Percentiles rank a stretch among this genome's conserved stretches.
These are phyloP conservation scores for Gallirallus australis DNA, from an alignment of 2,797 vertebrate species.

Conservation along the genomic window DNA sequence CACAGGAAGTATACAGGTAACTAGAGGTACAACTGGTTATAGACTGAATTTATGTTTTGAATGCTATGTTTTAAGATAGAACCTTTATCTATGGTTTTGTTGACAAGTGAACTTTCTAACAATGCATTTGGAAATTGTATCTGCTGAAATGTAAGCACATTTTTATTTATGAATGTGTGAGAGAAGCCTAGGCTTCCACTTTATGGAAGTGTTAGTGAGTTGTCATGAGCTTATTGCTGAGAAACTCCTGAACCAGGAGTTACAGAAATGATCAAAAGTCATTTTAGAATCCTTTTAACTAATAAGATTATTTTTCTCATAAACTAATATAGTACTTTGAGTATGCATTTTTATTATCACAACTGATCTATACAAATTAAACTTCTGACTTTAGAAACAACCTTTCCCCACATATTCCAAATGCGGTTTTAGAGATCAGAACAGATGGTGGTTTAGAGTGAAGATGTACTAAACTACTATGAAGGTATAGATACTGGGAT, in stretches of 20 bases:
- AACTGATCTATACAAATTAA: background rate
- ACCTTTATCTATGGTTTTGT: background rate
- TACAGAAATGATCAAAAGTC: background rate
- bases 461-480: conserved; percentile 20
- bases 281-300: background rate
- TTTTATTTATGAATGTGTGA: background rate
- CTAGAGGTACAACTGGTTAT: background rate
- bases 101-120: background rate
- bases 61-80: background rate
- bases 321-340: background rate
- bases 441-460: conserved; percentile 64
- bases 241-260: background rate
- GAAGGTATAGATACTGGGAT: conserved; percentile 41
- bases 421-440: conserved; percentile 29
- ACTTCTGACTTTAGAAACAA: background rate
- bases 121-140: background rate
- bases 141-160: too few species aligned
- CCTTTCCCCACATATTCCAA: background rate
- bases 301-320: background rate
- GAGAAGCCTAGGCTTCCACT: background rate
- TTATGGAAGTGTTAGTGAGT: background rate
- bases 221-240: background rate
- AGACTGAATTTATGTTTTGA: background rate
- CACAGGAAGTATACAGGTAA: background rate
- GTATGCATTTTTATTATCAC: background rate